These are phyloP conservation scores for Ceratosolen solmsi DNA, from an alignment of 1,140 invertebrate species.

Conservation along the genomic window DNA sequence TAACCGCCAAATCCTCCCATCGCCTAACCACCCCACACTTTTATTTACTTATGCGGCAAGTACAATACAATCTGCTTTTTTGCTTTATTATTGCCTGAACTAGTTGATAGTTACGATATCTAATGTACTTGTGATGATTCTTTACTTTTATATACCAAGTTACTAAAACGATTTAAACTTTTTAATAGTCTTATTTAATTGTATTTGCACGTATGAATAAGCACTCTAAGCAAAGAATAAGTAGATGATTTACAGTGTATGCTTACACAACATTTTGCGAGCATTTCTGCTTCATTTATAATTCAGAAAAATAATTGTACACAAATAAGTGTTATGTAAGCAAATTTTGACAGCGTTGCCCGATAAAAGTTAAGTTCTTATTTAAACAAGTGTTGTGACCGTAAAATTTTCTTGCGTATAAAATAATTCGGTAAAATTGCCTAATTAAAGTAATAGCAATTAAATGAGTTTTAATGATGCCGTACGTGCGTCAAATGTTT, in stretches of 20 bases:
- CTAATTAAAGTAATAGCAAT: constrained; percentile 21
- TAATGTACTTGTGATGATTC: neutral
- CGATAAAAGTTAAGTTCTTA: constrained; percentile 25
- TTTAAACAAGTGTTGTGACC: constrained; percentile 7
- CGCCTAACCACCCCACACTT: too few relatives aligned
- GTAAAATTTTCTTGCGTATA: neutral
- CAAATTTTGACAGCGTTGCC: neutral
- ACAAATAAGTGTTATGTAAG: constrained; percentile 25
- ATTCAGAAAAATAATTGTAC: constrained; percentile 40
- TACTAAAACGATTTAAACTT: constrained; percentile 14
- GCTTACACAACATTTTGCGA: constrained; percentile 38
- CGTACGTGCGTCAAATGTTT: neutral
- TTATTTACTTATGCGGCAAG: neutral
- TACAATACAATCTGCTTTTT: neutral
- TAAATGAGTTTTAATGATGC: neutral
- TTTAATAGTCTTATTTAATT: constrained; percentile 39
- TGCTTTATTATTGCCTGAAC: neutral
- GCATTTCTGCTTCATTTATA: constrained; percentile 29
- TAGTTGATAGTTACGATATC: neutral
- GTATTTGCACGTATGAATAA: constrained; percentile 36
- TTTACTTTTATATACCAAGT: constrained; percentile 19
- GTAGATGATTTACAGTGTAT: constrained; percentile 24
- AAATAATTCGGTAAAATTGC: neutral
- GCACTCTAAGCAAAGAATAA: constrained; percentile 24
- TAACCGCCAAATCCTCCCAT: too few relatives aligned